phyloP scores from a whole-genome alignment of 2,113 vertebrate species.

The Atherinomorus stipes region DNA sequence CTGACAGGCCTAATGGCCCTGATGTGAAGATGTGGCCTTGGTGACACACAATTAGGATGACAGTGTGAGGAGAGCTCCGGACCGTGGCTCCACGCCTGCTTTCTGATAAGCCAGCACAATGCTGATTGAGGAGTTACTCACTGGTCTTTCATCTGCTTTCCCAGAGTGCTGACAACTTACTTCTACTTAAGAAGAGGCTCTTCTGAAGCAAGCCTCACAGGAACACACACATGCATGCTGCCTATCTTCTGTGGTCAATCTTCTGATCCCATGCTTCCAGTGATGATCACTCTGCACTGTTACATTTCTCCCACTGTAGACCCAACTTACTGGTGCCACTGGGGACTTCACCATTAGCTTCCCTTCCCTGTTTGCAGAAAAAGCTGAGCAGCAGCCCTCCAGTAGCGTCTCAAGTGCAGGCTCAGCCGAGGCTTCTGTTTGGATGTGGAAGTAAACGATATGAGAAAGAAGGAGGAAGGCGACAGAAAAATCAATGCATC shows the following conservation, averaged over 20 bases:
- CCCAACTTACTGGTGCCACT: constrained; percentile 56
- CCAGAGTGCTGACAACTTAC: constrained; percentile 50
- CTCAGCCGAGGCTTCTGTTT: constrained; percentile 48
- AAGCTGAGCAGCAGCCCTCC: constrained; percentile 35
- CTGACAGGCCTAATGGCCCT: constrained; percentile 40
- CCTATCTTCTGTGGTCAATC: neutral
- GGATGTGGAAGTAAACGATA: neutral
- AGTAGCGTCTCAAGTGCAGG: constrained; percentile 47
- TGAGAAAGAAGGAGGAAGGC: constrained; percentile 1
- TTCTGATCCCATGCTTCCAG: constrained; percentile 43
- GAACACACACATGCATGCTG: constrained; percentile 26
- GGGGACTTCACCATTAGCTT: constrained; percentile 65
- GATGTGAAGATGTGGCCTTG: constrained; percentile 35
- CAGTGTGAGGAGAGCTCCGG: constrained; percentile 46
- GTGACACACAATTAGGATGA: constrained; percentile 45
- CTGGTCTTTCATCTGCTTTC: constrained; percentile 39
- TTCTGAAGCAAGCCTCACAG: constrained; percentile 31
- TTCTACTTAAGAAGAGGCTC: constrained; percentile 39
- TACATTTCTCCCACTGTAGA: constrained; percentile 50
- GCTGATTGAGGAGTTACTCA: constrained; percentile 60
- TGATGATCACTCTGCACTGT: constrained; percentile 57
- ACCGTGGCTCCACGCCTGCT: constrained; percentile 27
- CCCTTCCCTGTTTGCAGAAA: constrained; percentile 54
- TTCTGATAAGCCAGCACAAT: constrained; percentile 57
- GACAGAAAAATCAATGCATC: constrained; percentile 68